Evolutionary conservation across 2,888 invertebrate genomes (phyloP).

Genomic region (Aelia acuminata): DNA sequence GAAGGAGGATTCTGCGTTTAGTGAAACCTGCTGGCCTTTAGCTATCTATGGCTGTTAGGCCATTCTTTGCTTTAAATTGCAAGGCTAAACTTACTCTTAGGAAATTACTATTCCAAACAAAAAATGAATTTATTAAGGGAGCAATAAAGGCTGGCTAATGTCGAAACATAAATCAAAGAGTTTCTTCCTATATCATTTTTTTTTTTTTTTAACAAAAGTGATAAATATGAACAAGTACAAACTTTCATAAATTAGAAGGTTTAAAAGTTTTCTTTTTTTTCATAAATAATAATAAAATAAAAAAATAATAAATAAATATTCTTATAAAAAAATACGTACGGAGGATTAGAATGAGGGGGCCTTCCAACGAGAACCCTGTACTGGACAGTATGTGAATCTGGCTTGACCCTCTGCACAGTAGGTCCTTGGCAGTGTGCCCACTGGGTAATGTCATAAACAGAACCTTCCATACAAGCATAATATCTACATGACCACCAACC

Average conservation of each 20-base stretch:
- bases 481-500: constrained; percentile 97
- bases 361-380: constrained; percentile 84
- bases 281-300: no score
- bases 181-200: no score
- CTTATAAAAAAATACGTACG: constrained; percentile 54
- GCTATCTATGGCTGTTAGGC: no score
- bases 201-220: background rate
- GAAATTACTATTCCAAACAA: background rate
- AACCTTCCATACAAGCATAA: constrained; percentile 96
- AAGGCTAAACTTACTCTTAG: no score
- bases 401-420: constrained; percentile 84
- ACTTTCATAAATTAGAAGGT: background rate
- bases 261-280: background rate
- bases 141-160: no score
- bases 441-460: constrained; percentile 95
- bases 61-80: no score
- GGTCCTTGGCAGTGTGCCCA: constrained; percentile 96
- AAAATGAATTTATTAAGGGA: background rate
- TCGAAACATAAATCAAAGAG: no score
- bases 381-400: constrained; percentile 92
- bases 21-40: no score
- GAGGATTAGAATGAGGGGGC: constrained; percentile 63
- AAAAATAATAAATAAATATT: background rate
- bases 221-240: background rate
- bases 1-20: no score